Conservation (phyloP, 2,888 invertebrate genomes). For the Microplitis deprimator region DNA sequence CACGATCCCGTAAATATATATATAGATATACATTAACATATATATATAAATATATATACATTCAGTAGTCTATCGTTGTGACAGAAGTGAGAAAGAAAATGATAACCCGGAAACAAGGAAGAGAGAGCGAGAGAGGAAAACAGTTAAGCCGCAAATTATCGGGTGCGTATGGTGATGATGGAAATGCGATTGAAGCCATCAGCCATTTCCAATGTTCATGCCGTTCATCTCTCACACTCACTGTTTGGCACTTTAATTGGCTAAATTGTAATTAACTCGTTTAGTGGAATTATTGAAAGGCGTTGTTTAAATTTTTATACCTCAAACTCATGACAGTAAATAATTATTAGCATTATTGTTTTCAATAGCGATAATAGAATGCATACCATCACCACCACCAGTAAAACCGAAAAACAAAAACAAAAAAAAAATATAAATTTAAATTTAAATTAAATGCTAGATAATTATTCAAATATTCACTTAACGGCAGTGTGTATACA, state of each 20-base stretch:
- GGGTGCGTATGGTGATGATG: constrained; percentile 62
- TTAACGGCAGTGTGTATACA: constrained; percentile 33
- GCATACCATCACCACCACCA: not conserved
- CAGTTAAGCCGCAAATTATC: constrained; percentile 65
- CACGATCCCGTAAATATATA: constrained; percentile 2
- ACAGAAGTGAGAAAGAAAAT: not conserved
- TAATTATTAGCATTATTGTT: not conserved
- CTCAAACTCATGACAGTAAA: not conserved
- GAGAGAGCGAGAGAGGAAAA: constrained; percentile 4
- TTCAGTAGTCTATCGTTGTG: not conserved
- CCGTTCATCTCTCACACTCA: constrained; percentile 3
- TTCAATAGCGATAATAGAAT: not conserved
- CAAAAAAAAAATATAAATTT: not conserved
- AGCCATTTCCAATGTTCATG: constrained; percentile 57
- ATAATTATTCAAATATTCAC: constrained; percentile 1
- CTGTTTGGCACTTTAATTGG: constrained; percentile 62
- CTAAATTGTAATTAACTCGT: constrained; percentile 62
- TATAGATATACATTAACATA: not conserved
- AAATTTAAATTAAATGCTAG: not conserved
- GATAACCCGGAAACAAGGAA: not conserved
- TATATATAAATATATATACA: not conserved
- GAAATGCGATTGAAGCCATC: constrained; percentile 64
- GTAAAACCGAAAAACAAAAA: not conserved
- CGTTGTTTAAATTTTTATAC: constrained; percentile 29
- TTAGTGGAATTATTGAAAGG: constrained; percentile 52